Evolutionary conservation across 2,888 invertebrate genomes (phyloP).

Genomic region (Rhaphigaster nebulosa): DNA sequence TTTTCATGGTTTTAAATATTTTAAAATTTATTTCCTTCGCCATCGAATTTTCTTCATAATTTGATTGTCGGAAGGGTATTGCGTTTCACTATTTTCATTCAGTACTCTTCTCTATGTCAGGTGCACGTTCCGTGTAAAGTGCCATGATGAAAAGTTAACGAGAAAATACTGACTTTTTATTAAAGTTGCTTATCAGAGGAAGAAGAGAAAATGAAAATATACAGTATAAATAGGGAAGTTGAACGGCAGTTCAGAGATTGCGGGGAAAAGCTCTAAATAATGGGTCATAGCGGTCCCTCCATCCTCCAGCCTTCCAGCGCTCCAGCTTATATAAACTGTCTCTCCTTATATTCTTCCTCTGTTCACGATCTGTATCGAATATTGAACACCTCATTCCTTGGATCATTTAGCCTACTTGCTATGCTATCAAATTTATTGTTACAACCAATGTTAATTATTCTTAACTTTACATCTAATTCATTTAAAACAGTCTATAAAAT

Average conservation of each 20-base stretch:
- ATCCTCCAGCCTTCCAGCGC: background rate
- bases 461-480: background rate
- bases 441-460: background rate
- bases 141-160: background rate
- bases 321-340: conserved; percentile 12
- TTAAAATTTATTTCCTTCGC: background rate
- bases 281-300: background rate
- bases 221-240: conserved; percentile 7
- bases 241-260: conserved; percentile 47
- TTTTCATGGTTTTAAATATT: background rate
- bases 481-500: background rate
- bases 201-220: conserved; percentile 34
- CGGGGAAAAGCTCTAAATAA: conserved; percentile 34
- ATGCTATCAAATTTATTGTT: background rate
- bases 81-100: background rate
- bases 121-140: background rate
- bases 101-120: background rate
- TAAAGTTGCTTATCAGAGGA: conserved; percentile 37
- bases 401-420: background rate
- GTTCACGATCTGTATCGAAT: background rate
- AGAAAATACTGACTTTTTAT: conserved; percentile 18
- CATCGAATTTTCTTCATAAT: background rate
- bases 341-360: background rate
- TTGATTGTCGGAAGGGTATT: background rate
- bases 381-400: conserved; percentile 2